Evolutionary conservation across 92 coral and sea anemone species (phyloP).

Genomic region (Plumapathes pennacea): DNA sequence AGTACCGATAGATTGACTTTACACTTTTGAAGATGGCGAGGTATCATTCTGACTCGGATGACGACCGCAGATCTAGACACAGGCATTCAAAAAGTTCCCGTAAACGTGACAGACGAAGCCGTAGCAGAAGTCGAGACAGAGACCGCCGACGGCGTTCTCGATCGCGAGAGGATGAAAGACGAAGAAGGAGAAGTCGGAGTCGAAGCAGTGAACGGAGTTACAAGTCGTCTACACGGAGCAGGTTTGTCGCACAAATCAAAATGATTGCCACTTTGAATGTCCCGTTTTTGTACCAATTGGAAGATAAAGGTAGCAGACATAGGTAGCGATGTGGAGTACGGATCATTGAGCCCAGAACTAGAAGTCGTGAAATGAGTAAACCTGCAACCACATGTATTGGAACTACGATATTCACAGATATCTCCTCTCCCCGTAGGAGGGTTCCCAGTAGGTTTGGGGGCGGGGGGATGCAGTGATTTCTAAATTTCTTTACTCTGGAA

Average conservation of each 20-base stretch:
- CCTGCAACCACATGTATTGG: too few species aligned
- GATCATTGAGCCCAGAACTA: too few species aligned
- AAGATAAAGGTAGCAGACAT: too few species aligned
- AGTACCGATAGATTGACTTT: too few species aligned
- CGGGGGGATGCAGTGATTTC: too few species aligned
- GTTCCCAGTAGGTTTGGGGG: too few species aligned
- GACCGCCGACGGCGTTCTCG: slow-evolving; percentile 68
- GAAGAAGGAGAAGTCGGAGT: slow-evolving; percentile 45
- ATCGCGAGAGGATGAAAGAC: slow-evolving; percentile 45
- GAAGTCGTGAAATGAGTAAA: too few species aligned
- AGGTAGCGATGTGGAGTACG: too few species aligned
- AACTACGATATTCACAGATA: too few species aligned
- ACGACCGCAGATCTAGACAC: slow-evolving; percentile 61
- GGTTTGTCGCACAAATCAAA: slow-evolving; percentile 1
- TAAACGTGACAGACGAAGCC: slow-evolving; percentile 68
- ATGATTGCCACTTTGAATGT: not conserved
- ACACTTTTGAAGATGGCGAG: slow-evolving; percentile 93
- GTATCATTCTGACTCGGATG: slow-evolving; percentile 85
- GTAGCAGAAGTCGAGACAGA: slow-evolving; percentile 71
- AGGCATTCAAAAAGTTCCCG: slow-evolving; percentile 58
- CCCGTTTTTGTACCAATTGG: not conserved
- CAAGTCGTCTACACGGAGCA: slow-evolving; percentile 41
- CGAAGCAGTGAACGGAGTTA: slow-evolving; percentile 53
- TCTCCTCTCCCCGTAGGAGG: too few species aligned
- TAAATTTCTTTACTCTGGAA: too few species aligned